Conservation (phyloP, 2,113 vertebrate genomes). For the Corvus cornix region DNA sequence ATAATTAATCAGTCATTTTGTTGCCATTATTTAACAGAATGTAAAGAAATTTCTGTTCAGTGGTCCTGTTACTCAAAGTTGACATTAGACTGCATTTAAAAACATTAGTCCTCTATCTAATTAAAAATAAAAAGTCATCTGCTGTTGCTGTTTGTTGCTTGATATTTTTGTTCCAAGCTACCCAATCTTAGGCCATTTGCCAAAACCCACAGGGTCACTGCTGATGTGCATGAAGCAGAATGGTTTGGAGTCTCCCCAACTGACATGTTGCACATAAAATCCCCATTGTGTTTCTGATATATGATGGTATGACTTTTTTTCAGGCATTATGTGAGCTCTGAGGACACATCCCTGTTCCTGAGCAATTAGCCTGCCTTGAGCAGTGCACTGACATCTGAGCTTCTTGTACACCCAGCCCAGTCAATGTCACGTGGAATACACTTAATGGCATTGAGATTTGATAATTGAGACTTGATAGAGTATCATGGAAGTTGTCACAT, state of each 20-base stretch:
- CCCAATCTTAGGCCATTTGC: not conserved
- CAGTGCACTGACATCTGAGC: not conserved
- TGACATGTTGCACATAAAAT: not conserved
- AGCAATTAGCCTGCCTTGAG: not conserved
- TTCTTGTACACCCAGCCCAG: not conserved
- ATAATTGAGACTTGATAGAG: not conserved
- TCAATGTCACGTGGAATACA: not conserved
- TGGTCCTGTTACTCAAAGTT: conserved; percentile 38
- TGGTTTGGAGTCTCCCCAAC: not conserved
- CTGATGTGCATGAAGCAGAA: not conserved
- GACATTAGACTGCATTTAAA: conserved; percentile 53
- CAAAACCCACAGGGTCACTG: not conserved
- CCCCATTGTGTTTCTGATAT: not conserved
- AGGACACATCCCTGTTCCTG: not conserved
- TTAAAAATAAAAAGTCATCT: conserved; percentile 33
- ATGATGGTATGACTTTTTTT: not conserved
- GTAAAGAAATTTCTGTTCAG: conserved; percentile 65
- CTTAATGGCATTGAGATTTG: not conserved
- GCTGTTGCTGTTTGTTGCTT: conserved; percentile 34
- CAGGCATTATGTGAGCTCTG: not conserved
- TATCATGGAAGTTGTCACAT: not conserved
- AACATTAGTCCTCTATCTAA: conserved; percentile 19
- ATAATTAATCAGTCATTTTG: conserved; percentile 77
- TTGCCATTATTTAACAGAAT: conserved; percentile 72
- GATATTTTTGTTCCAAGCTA: not conserved